Percentiles rank a stretch among this genome's conserved stretches.
phyloP scores from a whole-genome alignment of 2,888 invertebrate genomes.

The Andrena marginata region DNA sequence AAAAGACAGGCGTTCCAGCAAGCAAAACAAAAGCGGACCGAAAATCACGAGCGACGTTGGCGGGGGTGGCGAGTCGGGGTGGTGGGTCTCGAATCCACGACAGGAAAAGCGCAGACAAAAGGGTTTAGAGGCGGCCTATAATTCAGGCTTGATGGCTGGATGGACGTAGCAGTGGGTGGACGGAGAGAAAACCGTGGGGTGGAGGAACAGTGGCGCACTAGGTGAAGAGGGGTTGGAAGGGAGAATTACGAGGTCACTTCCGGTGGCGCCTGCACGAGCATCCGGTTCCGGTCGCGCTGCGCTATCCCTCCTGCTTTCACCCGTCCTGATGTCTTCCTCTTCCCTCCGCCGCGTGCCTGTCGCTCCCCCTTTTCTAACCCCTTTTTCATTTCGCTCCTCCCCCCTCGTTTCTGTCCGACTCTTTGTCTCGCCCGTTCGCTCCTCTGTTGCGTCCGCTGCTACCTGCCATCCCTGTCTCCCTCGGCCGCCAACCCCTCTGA shows the following conservation, averaged over 20 bases:
- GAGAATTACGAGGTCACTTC: slow-evolving; percentile 85
- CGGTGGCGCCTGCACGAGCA: slow-evolving; percentile 84
- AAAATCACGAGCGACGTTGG: slow-evolving; percentile 72
- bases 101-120: slow-evolving; percentile 84
- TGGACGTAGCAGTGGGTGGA: slow-evolving; percentile 64
- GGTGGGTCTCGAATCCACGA: slow-evolving; percentile 76
- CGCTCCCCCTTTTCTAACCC: slow-evolving; percentile 36
- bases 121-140: slow-evolving; percentile 83
- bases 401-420: slow-evolving; percentile 24
- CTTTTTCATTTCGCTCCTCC: slow-evolving; percentile 31
- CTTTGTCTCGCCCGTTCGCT: slow-evolving; percentile 32
- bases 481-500: not conserved
- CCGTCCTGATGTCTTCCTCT: slow-evolving; percentile 54
- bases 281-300: slow-evolving; percentile 83
- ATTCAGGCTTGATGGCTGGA: slow-evolving; percentile 83
- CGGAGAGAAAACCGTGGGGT: slow-evolving; percentile 37
- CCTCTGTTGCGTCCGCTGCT: not conserved
- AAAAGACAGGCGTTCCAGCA: slow-evolving; percentile 47
- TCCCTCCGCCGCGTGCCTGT: slow-evolving; percentile 31
- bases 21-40: slow-evolving; percentile 72
- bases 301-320: slow-evolving; percentile 72
- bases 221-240: slow-evolving; percentile 71
- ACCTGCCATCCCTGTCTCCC: slow-evolving; percentile 10
- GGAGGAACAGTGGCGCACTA: slow-evolving; percentile 50
- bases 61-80: slow-evolving; percentile 20